Evolutionary conservation across 2,113 vertebrate species (phyloP).

Genomic region (Marcusenius ussheri): DNA sequence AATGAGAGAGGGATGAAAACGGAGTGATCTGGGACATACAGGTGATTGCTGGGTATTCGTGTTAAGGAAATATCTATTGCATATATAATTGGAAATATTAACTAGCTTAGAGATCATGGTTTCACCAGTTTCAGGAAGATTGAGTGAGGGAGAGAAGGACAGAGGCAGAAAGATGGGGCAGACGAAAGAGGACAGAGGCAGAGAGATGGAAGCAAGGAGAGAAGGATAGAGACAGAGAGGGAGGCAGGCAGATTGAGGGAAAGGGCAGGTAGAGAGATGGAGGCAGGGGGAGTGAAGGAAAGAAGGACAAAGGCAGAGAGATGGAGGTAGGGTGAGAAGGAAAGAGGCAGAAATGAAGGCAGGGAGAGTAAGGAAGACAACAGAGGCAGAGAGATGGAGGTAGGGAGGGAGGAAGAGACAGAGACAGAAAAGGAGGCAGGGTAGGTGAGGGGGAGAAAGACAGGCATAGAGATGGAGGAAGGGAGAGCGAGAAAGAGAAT

Average conservation of each 20-base stretch:
- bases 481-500: slow-evolving; percentile 1
- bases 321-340: too few relatives aligned
- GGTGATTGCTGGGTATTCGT: background rate
- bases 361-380: slow-evolving; percentile 1
- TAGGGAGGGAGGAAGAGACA: slow-evolving; percentile 7
- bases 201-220: background rate
- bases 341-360: background rate
- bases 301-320: background rate
- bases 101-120: background rate
- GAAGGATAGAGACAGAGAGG: background rate
- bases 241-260: background rate
- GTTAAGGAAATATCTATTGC: background rate
- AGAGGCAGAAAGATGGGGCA: background rate
- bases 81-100: background rate
- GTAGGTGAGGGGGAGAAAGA: slow-evolving; percentile 8
- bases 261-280: background rate
- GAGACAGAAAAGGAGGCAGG: background rate
- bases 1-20: background rate
- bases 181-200: too few relatives aligned
- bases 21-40: background rate
- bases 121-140: background rate
- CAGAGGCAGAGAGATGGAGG: background rate
- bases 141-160: slow-evolving; percentile 12
- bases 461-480: background rate
- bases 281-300: too few relatives aligned